Base-by-base conservation (phyloP, 2,797 vertebrate genomes). In the Pangasius sanitwongsei region DNA sequence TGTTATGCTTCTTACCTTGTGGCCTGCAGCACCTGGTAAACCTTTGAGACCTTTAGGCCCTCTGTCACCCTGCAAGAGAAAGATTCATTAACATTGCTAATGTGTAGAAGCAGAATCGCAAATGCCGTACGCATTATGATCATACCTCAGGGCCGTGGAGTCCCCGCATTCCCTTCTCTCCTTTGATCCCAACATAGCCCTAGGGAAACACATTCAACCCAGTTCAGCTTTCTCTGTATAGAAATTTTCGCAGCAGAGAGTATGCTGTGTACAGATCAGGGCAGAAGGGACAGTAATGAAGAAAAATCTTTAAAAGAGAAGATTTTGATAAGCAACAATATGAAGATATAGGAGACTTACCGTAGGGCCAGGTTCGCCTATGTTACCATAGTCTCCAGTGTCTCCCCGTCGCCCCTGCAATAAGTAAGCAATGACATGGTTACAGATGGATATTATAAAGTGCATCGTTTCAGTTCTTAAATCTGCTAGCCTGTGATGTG, bases 21-120 rank as follows among this genome's bases (percentile, higher is more conserved):
- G 96, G 59, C 97, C 96, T 0, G 72, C 89, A 59, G 96, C 95
- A 57, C 96, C 97, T 90, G 89, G 90, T 90, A 97, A 93, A 91
- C 97, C 97, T 92, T 96, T 96, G 72, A 96, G 92, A 9, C 97
- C 97, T 91, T 96, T 95, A 13, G 94, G 91, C 88, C 97, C 96
- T 93, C 96, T 94, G 81, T 95, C 93, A 55, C 93, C 94, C 95
- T 97, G 93, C 91, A 75, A 90, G 25, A 61, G 48, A 59, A 85
- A 86, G 92, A 85, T 9, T 44, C 37, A 74, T 92, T 69, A 90
- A 92, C 91, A 90, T 90, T 90, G 82, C 63, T 70, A 41, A 92
- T 65, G 28, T 78, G 12, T 55, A 48, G 41, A 90, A 67, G 16
- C 87, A 84, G 50, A 78, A 63, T 75, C 25, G 37, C 41, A 28